Conservation (phyloP, 2,113 vertebrate genomes). For the Todiramphus chloris region DNA sequence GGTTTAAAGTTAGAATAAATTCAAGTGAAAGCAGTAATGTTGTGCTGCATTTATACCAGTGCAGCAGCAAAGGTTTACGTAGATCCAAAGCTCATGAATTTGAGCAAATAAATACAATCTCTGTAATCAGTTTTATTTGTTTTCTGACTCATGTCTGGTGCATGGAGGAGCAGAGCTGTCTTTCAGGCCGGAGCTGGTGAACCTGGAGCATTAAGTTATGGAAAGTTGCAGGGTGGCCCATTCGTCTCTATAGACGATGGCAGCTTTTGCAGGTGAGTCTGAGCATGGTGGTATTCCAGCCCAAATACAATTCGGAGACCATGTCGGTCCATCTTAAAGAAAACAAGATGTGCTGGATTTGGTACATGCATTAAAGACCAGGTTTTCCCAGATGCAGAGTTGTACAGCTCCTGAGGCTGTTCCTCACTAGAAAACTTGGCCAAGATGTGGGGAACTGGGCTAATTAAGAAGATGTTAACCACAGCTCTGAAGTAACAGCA, state of each 20-base stretch:
- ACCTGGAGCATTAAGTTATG: background rate
- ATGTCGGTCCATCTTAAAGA: background rate
- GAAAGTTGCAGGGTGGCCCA: fast-evolving
- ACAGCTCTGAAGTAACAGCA: constrained; percentile 26
- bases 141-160: constrained; percentile 47
- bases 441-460: background rate
- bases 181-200: background rate
- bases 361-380: background rate
- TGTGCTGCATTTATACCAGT: background rate
- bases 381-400: background rate
- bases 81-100: background rate
- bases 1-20: constrained; percentile 25
- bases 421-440: constrained; percentile 35
- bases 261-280: background rate
- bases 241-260: background rate
- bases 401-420: background rate
- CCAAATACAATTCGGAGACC: background rate
- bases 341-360: background rate
- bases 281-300: background rate
- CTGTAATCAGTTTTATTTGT: constrained; percentile 44
- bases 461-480: constrained; percentile 54
- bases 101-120: constrained; percentile 22
- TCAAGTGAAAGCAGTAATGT: background rate
- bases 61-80: background rate
- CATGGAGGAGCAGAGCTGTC: background rate